Evolutionary conservation across 1,140 invertebrate species (phyloP).

Genomic region (Drosophila ercepeae): DNA sequence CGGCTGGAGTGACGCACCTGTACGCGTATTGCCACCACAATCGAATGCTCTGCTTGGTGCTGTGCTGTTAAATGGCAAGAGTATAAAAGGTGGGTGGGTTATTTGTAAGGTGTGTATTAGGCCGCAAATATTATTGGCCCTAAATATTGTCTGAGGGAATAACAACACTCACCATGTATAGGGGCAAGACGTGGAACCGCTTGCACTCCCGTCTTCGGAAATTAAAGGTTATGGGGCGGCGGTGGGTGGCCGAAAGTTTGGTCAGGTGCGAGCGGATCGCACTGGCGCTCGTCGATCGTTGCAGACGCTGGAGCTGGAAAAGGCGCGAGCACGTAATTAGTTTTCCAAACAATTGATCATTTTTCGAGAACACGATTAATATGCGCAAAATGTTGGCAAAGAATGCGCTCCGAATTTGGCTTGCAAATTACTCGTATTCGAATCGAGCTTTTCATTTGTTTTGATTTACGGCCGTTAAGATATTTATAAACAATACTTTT

Average conservation of each 20-base stretch:
- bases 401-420: slow-evolving; percentile 71
- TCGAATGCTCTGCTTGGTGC: slow-evolving; percentile 66
- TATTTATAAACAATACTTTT: background rate
- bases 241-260: slow-evolving; percentile 68
- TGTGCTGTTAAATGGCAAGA: slow-evolving; percentile 49
- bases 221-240: slow-evolving; percentile 70
- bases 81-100: slow-evolving; percentile 6
- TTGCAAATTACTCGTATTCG: slow-evolving; percentile 65
- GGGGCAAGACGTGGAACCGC: slow-evolving; percentile 69
- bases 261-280: slow-evolving; percentile 74
- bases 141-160: slow-evolving; percentile 24
- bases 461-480: slow-evolving; percentile 22
- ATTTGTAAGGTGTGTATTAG: slow-evolving; percentile 2
- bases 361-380: slow-evolving; percentile 41
- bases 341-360: slow-evolving; percentile 63
- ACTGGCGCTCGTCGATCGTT: slow-evolving; percentile 63
- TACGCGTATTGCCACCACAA: slow-evolving; percentile 75
- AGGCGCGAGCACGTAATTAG: slow-evolving; percentile 54
- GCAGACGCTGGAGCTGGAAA: slow-evolving; percentile 60
- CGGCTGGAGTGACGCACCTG: slow-evolving; percentile 65
- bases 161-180: slow-evolving; percentile 69
- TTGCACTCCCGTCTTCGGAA: slow-evolving; percentile 67
- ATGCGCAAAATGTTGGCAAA: slow-evolving; percentile 61
- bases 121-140: slow-evolving; percentile 44
- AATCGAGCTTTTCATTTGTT: slow-evolving; percentile 37